Evolutionary conservation across 1,140 invertebrate species (phyloP).

Genomic region (Lepidurus packardi): DNA sequence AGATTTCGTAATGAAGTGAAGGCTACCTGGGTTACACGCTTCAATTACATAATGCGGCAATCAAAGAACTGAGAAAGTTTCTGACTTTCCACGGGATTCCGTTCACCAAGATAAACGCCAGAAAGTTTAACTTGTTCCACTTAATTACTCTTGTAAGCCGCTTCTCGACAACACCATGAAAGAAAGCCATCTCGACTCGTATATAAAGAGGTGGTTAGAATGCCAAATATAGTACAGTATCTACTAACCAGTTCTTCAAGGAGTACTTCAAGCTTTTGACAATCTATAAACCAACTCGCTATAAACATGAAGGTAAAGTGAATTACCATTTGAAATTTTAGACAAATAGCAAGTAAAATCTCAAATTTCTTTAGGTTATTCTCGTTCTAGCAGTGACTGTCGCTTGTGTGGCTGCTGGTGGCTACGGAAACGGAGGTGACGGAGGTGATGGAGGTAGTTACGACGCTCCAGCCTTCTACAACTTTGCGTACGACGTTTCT

Average conservation of each 20-base stretch:
- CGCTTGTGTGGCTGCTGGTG: not conserved
- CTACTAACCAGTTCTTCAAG: not conserved
- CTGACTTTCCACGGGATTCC: not conserved
- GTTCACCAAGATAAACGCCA: not conserved
- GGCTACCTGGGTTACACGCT: not conserved
- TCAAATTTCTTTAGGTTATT: not conserved
- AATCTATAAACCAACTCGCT: not conserved
- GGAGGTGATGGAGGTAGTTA: not conserved
- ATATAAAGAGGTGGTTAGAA: not conserved
- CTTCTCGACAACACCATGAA: not conserved
- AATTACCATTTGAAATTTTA: not conserved
- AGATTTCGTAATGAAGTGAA: no score
- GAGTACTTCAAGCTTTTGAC: not conserved
- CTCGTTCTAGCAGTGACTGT: not conserved
- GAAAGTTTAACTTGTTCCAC: not conserved
- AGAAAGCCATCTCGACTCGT: not conserved
- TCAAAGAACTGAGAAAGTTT: not conserved
- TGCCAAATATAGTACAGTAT: not conserved
- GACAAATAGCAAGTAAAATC: not conserved
- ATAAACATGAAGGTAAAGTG: not conserved
- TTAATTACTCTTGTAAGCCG: not conserved
- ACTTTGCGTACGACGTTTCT: slow-evolving; percentile 38
- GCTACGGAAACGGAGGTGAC: not conserved
- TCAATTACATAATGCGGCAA: not conserved
- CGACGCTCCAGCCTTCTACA: slow-evolving; percentile 32